A percentile compares a stretch with the other conserved stretches of the same genome.
These are phyloP conservation scores for Balaeniceps rex DNA, from an alignment of 2,113 vertebrate species.

Conservation along the genomic window DNA sequence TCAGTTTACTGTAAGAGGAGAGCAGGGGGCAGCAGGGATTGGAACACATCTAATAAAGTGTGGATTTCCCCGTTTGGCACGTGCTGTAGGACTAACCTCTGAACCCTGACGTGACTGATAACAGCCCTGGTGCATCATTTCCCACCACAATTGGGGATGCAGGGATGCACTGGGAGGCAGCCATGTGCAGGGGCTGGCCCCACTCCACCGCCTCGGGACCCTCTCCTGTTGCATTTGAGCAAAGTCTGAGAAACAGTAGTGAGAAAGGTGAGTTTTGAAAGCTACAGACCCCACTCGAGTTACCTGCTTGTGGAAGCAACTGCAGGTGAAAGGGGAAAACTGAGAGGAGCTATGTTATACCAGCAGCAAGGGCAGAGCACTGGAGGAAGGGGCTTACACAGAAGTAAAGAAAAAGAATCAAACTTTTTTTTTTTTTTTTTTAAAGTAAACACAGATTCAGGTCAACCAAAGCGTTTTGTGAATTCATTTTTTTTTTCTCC, in stretches of 20 bases:
- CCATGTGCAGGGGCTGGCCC: neutral
- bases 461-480: neutral
- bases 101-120: slow-evolving; percentile 71
- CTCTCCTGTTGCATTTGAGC: neutral
- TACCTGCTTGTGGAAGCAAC: neutral
- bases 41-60: slow-evolving; percentile 70
- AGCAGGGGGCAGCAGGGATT: neutral
- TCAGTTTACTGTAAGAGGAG: neutral
- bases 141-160: slow-evolving; percentile 22
- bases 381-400: neutral
- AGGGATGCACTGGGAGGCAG: neutral
- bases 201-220: rapidly evolving
- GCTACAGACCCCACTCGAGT: neutral
- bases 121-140: slow-evolving; percentile 61
- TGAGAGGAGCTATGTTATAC: neutral
- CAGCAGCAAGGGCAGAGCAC: neutral
- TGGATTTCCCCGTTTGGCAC: slow-evolving; percentile 73
- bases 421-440: neutral
- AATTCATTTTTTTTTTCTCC: neutral
- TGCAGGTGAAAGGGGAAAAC: neutral
- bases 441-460: neutral
- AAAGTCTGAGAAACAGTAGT: neutral
- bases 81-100: slow-evolving; percentile 67
- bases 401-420: neutral
- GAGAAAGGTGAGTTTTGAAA: neutral